Evolutionary conservation across 2,888 invertebrate species (phyloP).

Genomic region (Melinopterus prodromus): DNA sequence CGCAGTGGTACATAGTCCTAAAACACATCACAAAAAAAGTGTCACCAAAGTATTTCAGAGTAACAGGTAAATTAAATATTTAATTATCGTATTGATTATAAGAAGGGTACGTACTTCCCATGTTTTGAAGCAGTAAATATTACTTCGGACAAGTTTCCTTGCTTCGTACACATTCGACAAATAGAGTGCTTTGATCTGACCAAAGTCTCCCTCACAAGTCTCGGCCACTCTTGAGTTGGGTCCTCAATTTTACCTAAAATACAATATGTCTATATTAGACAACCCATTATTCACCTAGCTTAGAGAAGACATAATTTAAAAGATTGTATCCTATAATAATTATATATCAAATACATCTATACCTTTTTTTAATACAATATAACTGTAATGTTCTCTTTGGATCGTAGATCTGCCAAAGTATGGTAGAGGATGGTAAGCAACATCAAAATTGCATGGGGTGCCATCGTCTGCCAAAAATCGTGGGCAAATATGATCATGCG

Average conservation of each 20-base stretch:
- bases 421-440: conserved; percentile 68
- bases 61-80: too few species aligned
- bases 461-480: conserved; percentile 67
- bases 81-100: too few species aligned
- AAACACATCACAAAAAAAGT: conserved; percentile 37
- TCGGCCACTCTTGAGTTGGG: conserved; percentile 71
- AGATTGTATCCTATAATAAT: background rate
- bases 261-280: background rate
- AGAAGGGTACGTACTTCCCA: conserved; percentile 68
- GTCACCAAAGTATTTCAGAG: background rate
- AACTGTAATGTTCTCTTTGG: conserved; percentile 73
- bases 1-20: conserved; percentile 76
- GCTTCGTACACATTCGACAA: conserved; percentile 79
- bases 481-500: conserved; percentile 84
- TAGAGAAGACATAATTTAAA: background rate
- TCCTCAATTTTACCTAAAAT: conserved; percentile 9
- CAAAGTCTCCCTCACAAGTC: conserved; percentile 77
- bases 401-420: conserved; percentile 61
- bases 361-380: conserved; percentile 85
- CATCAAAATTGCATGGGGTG: conserved; percentile 82
- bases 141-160: conserved; percentile 78
- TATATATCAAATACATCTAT: conserved; percentile 14
- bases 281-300: background rate
- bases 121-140: conserved; percentile 79
- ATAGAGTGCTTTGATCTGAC: conserved; percentile 76